phyloP scores from a whole-genome alignment of 2,797 vertebrate genomes.

The Alca torda region DNA sequence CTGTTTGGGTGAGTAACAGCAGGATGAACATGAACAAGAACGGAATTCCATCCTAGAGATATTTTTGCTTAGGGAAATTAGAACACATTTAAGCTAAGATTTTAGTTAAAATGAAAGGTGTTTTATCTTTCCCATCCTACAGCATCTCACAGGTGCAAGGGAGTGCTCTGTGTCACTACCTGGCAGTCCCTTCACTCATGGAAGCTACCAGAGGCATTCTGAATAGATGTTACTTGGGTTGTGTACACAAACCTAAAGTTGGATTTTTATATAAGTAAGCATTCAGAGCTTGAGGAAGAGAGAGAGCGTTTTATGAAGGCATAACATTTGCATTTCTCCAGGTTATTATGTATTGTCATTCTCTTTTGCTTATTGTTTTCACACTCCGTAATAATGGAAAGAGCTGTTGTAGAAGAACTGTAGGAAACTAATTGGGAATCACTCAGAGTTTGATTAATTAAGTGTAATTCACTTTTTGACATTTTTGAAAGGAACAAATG shows the following conservation, averaged over 20 bases:
- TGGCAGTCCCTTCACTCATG: neutral
- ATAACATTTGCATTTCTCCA: neutral
- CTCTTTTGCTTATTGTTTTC: constrained; percentile 42
- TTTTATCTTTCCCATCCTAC: neutral
- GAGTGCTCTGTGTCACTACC: neutral
- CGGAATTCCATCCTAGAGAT: neutral
- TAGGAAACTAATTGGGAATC: constrained; percentile 63
- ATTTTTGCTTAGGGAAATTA: neutral
- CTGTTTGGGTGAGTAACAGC: neutral
- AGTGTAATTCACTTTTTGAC: constrained; percentile 42
- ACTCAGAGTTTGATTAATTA: constrained; percentile 62
- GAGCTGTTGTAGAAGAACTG: constrained; percentile 48
- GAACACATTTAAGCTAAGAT: neutral
- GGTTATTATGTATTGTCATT: neutral
- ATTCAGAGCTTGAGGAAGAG: neutral
- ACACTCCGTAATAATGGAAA: constrained; percentile 33
- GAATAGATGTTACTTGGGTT: neutral
- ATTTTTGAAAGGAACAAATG: constrained; percentile 43
- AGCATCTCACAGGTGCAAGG: neutral
- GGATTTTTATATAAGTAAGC: neutral
- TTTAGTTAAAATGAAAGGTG: neutral
- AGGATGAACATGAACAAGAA: neutral
- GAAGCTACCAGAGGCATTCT: neutral
- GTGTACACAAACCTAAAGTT: neutral
- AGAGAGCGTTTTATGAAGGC: neutral